Base-by-base conservation (phyloP, 2,797 vertebrate species). In the Microchirus variegatus region DNA sequence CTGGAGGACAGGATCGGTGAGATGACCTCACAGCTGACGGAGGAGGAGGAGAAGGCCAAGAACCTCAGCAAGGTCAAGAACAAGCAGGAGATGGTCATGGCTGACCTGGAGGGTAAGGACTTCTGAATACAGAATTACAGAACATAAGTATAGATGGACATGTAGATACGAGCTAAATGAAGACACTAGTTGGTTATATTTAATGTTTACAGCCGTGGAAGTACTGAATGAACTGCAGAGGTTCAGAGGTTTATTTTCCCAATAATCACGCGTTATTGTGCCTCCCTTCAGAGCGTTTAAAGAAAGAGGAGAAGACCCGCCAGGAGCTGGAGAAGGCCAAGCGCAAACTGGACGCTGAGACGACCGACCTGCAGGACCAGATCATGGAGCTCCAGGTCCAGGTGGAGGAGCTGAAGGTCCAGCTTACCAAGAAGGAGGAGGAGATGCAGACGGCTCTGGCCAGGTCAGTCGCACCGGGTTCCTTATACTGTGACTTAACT, bases 81-180 rank as follows among this genome's bases (percentile, higher is more conserved):
- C 89, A 99, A 99, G 87, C 97, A 99, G 86, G 97, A 99, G 89
- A 94, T 98, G 93, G 95, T 99, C 96, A 98, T 99, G 93, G 94
- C 95, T 0, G 97, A 99, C 77, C 88, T 99, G 70, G 97, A 99
- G 94, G 97, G 97, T 99, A 67, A 90, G 81, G 2, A 15, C 49
- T 35, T 15, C 0, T n/a, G n/a, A n/a, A n/a, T n/a, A n/a, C n/a
- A n/a, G n/a, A n/a, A n/a, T n/a, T n/a, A n/a, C n/a, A n/a, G n/a
- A n/a, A n/a, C n/a, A n/a, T n/a, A n/a, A n/a, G n/a, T n/a, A n/a
- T n/a, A n/a, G n/a, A n/a, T n/a, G n/a, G n/a, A n/a, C n/a, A n/a
- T n/a, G n/a, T n/a, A n/a, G n/a, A n/a, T n/a, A n/a, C n/a, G n/a
- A n/a, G n/a, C n/a, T n/a, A n/a, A n/a, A n/a, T n/a, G n/a, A n/a